phyloP scores from a whole-genome alignment of 2,888 invertebrate genomes.

The Trilocha varians region DNA sequence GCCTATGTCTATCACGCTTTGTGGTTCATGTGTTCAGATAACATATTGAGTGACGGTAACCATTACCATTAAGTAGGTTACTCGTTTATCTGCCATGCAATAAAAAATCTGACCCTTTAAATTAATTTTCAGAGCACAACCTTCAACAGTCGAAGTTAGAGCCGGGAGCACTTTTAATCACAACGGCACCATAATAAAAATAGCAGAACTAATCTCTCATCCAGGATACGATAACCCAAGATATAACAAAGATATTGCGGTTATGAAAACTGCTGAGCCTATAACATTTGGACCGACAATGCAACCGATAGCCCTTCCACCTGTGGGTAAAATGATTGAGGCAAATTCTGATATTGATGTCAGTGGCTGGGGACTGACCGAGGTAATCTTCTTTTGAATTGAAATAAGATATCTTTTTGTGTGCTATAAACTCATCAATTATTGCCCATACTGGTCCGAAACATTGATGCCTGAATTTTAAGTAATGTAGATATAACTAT shows the following conservation, averaged over 20 bases:
- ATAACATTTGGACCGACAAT: constrained; percentile 42
- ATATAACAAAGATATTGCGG: constrained; percentile 58
- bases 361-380: constrained; percentile 56
- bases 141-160: constrained; percentile 48
- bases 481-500: no score
- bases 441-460: no score
- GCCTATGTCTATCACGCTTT: no score
- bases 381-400: no score
- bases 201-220: constrained; percentile 49
- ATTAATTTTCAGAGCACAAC: constrained; percentile 38
- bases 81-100: no score
- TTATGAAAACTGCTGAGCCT: constrained; percentile 48
- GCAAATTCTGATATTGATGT: constrained; percentile 35
- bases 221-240: constrained; percentile 46
- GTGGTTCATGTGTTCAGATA: no score
- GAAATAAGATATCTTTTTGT: no score
- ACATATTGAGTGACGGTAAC: no score
- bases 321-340: constrained; percentile 21
- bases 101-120: neutral
- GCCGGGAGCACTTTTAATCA: constrained; percentile 57
- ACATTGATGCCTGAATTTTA: no score
- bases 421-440: no score
- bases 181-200: constrained; percentile 55
- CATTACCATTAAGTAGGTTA: no score
- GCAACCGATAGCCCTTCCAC: constrained; percentile 38